Evolutionary conservation across 30 jellyfish, hydroid and myxozoan genomes (phyloP), one percentile per base, ranked within the genome.

Genomic region (Chironex yamaguchii): DNA sequence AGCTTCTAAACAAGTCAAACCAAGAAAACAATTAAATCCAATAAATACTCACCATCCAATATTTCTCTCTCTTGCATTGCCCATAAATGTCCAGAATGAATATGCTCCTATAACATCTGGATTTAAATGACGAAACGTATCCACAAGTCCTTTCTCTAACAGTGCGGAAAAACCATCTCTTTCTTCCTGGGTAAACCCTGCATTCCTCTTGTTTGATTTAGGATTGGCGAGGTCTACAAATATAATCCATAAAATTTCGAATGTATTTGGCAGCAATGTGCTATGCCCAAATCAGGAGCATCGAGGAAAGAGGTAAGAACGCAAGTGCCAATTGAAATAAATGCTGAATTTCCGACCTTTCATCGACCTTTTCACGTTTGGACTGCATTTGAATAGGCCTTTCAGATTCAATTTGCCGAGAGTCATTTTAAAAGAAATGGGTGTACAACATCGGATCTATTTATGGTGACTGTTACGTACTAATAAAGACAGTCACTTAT

Each of bases 31-130:
- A n/a, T n/a, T n/a, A n/a, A n/a, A n/a, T n/a, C n/a, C n/a, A n/a
- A n/a, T n/a, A n/a, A n/a, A n/a, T 3, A 54, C 98, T 52, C 49
- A 96, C 99, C 99, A 96, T n/a, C 99, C 99, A 24, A 87, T 69
- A 52, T 96, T 96, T 42, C 66, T 76, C 24, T 77, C 96, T 36
- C 99, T 75, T 48, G 98, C 98, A 68, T 87, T 91, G 30, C 96
- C 97, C 90, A 91, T 86, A 84, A 54, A 96, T 26, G 99, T 76
- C 99, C 99, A 96, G 58, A 82, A 96, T 0, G 99, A 89, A 73
- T 96, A 96, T 31, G 91, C 65, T 2, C 86, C 95, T 13, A 22
- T 54, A 24, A 49, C 52, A 3, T 91, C 89, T 4, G 99, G 99
- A 62, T 90, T 58, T 14, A 96, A 68, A 36, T 86, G 92, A 54